phyloP scores from a whole-genome alignment of 2,888 invertebrate species.

The Lampropteryx suffumata region DNA sequence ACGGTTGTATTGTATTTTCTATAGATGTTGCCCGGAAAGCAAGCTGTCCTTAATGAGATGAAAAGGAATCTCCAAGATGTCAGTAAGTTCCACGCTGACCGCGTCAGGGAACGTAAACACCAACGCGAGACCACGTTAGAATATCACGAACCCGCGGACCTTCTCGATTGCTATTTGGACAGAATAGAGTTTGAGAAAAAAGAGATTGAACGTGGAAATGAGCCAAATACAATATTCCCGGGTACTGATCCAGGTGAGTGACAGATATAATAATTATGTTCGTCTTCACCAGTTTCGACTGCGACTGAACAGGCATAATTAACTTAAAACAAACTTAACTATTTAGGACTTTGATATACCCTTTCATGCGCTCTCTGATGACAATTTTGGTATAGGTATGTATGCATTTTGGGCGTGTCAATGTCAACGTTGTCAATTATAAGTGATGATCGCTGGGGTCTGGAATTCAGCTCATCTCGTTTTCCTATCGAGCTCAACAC shows the following conservation, averaged over 20 bases:
- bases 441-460: too few species aligned
- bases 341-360: too few species aligned
- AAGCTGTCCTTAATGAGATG: conserved; percentile 66
- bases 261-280: conserved; percentile 1
- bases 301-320: too few species aligned
- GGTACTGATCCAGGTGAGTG: conserved; percentile 41
- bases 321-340: too few species aligned
- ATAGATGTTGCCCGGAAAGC: conserved; percentile 52
- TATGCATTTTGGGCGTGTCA: too few species aligned
- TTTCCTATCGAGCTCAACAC: too few species aligned
- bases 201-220: background rate
- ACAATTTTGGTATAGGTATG: too few species aligned
- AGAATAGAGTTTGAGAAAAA: conserved; percentile 16
- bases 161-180: conserved; percentile 50
- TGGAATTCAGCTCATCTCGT: too few species aligned
- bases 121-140: conserved; percentile 20
- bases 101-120: conserved; percentile 36
- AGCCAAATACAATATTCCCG: conserved; percentile 35
- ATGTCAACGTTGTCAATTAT: too few species aligned
- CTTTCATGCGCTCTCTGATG: too few species aligned
- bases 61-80: conserved; percentile 61
- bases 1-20: conserved; percentile 2
- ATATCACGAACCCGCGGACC: conserved; percentile 41
- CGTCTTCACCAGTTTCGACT: too few species aligned
- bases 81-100: conserved; percentile 46